phyloP scores from a whole-genome alignment of 2,888 invertebrate genomes.

The Drosophila fulvimacula region DNA sequence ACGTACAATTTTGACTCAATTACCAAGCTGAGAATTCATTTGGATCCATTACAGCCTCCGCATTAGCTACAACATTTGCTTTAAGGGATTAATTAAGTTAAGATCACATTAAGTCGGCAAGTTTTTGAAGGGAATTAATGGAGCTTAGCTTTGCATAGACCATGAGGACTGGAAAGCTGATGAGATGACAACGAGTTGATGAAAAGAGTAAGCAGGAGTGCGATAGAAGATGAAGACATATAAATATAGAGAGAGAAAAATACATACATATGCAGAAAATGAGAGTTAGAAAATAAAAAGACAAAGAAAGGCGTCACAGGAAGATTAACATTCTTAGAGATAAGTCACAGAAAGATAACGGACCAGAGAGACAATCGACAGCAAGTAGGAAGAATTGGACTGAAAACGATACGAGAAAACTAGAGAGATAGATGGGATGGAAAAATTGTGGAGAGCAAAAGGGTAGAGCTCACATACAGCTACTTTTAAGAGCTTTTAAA shows the following conservation, averaged over 20 bases:
- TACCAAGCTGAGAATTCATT: conserved; percentile 28
- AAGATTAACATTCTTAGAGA: not conserved
- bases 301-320: not conserved
- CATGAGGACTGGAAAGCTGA: not conserved
- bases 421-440: not conserved
- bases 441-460: not conserved
- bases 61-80: not conserved
- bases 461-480: not conserved
- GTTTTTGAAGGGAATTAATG: not conserved
- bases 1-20: conserved; percentile 47
- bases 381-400: not conserved
- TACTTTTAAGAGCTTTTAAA: not conserved
- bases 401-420: not conserved
- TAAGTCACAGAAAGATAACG: not conserved
- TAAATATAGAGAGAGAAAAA: not conserved
- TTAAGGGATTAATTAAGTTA: not conserved
- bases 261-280: not conserved
- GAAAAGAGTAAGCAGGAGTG: not conserved
- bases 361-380: not conserved
- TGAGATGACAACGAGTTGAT: not conserved
- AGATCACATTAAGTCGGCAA: not conserved
- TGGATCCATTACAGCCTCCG: conserved; percentile 5
- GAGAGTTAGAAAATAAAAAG: not conserved
- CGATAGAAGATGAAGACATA: not conserved
- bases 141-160: not conserved